Evolutionary conservation across 2,113 vertebrate species (phyloP).

Genomic region (Mustela lutreola): DNA sequence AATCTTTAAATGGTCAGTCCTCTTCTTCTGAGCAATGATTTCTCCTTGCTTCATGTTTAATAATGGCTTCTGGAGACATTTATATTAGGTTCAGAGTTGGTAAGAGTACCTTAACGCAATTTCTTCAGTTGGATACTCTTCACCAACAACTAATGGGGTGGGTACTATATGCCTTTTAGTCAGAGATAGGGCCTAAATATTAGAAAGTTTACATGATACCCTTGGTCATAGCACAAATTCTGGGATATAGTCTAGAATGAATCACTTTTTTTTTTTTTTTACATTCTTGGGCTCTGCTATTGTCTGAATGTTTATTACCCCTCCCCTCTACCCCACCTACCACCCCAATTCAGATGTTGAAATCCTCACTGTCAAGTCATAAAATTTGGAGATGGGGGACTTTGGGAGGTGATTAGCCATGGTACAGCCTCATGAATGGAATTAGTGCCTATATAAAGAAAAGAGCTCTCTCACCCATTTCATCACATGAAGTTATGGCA

Average conservation of each 20-base stretch:
- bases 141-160: background rate
- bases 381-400: background rate
- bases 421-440: background rate
- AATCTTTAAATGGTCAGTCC: background rate
- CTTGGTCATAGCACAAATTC: background rate
- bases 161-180: background rate
- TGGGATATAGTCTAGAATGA: background rate
- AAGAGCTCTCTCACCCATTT: background rate
- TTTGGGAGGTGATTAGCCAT: background rate
- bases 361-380: background rate
- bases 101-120: background rate
- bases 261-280: background rate
- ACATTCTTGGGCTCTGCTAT: background rate
- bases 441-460: background rate
- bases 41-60: constrained; percentile 48
- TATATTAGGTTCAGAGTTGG: background rate
- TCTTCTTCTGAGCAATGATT: background rate
- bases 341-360: background rate
- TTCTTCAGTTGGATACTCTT: background rate
- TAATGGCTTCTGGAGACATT: constrained; percentile 7
- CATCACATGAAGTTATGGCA: background rate
- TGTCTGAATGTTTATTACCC: background rate
- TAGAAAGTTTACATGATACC: background rate
- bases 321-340: background rate
- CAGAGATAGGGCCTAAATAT: background rate